Percentiles rank a stretch among this genome's conserved stretches.
Conservation (phyloP, 2,113 vertebrate species). For the Pungitius pungitius region DNA sequence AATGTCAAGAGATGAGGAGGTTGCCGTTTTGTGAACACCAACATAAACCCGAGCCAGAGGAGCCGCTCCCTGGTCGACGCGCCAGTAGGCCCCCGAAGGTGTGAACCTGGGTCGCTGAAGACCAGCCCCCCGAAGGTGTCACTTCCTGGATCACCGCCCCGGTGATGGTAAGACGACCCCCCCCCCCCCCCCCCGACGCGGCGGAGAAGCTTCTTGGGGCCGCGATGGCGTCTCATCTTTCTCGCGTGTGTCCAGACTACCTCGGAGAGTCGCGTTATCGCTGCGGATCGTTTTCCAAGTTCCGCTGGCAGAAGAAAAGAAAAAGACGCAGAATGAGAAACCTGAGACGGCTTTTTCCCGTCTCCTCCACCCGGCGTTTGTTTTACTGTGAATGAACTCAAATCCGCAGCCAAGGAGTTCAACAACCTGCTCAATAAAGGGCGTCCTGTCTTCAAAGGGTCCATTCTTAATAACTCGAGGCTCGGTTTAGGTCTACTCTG, state of each 20-base stretch:
- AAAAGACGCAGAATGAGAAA: no score
- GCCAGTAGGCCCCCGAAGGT: neutral
- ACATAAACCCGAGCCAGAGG: no score
- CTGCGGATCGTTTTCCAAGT: no score
- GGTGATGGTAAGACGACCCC: slow-evolving; percentile 51
- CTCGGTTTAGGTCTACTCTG: neutral
- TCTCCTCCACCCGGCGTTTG: no score
- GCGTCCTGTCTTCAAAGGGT: neutral
- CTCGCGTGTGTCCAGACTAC: slow-evolving; percentile 53
- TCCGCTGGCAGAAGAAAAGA: no score
- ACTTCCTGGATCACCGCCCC: slow-evolving; percentile 40
- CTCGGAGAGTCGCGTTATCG: slow-evolving; percentile 26
- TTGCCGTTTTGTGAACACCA: no score
- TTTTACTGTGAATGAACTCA: no score
- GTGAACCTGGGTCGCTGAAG: neutral
- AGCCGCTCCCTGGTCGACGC: neutral
- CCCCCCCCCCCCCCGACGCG: no score
- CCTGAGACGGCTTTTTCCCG: no score
- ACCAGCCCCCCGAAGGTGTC: slow-evolving; percentile 9
- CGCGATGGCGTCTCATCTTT: slow-evolving; percentile 51
- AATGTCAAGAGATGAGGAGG: no score
- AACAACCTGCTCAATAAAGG: no score
- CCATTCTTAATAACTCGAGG: neutral
- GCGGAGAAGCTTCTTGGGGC: slow-evolving; percentile 53
- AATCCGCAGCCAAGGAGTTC: no score